phyloP scores from a whole-genome alignment of 2,888 invertebrate species.

The Cetonia aurata region DNA sequence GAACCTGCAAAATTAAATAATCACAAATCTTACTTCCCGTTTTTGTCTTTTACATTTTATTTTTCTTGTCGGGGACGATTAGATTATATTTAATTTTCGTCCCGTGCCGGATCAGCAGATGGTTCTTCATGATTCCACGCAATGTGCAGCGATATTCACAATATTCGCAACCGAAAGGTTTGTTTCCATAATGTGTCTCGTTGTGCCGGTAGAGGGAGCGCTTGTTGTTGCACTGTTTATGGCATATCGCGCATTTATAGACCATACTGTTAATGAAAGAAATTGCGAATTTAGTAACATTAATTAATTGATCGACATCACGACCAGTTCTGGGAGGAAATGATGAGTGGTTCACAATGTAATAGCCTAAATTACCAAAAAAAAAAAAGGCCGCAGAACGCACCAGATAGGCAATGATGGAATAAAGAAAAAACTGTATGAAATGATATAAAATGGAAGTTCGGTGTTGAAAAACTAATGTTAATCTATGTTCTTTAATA shows the following conservation, averaged over 20 bases:
- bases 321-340: no score
- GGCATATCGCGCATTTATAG: neutral
- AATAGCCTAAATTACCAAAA: no score
- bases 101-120: constrained; percentile 20
- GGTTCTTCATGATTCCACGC: constrained; percentile 24
- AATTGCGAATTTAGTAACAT: no score
- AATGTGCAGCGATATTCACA: constrained; percentile 12
- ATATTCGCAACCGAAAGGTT: constrained; percentile 6
- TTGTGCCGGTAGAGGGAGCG: constrained; percentile 7
- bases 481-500: no score
- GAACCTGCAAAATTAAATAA: neutral
- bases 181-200: neutral
- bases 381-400: no score
- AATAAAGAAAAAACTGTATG: no score
- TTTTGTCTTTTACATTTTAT: constrained; percentile 17
- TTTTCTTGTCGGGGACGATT: constrained; percentile 13
- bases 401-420: no score
- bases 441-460: no score
- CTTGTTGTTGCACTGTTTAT: constrained; percentile 5
- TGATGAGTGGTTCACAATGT: no score
- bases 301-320: no score
- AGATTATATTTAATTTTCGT: neutral
- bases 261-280: neutral
- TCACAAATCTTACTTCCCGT: no score
- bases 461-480: no score